Evolutionary conservation across 2,113 vertebrate species (phyloP), one percentile per base, ranked within the genome.

Genomic region (Nyctibius bracteatus): DNA sequence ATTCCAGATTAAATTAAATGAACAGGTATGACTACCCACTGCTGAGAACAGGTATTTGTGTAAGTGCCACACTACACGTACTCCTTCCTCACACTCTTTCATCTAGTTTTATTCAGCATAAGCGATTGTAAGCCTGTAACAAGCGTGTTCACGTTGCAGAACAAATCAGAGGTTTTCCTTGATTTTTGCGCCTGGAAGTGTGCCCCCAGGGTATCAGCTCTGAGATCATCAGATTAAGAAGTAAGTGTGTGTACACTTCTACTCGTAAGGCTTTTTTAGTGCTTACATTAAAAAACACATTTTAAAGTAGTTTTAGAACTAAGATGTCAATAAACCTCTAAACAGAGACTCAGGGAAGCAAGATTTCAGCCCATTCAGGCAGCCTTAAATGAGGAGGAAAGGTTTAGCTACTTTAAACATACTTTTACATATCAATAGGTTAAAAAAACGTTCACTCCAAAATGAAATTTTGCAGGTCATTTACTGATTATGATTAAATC

Each of bases 381-480:
- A 94, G 51, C 14, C 63, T 81, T 82, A 86, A 78, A 59, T 11
- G 44, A 91, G 49, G 21, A 92, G 28, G 52, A 90, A 78, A 88
- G 77, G 73, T 91, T 94, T 95, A 90, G 83, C 81, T 77, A 84
- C 78, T 86, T 94, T 80, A 93, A 86, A 89, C 2, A 8, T 46
- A 61, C 83, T 95, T 91, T 51, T 73, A 77, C 71, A 79, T 94
- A 94, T 75, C 75, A 82, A 79, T 91, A 79, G 94, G 78, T 86
- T 92, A 80, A 86, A 92, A 92, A 93, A 86, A 78, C 54, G 86
- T 94, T 79, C 79, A 17, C 31, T 93, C 57, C 84, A 88, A 96
- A 95, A 95, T 88, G 90, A 96, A 95, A 95, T 94, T 92, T 97
- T 96, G 90, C 95, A 96, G 94, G 85, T 96, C 90, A 96, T 97